These are phyloP conservation scores for Okamejei kenojei DNA, from an alignment of 2,797 vertebrate species.

Conservation along the genomic window DNA sequence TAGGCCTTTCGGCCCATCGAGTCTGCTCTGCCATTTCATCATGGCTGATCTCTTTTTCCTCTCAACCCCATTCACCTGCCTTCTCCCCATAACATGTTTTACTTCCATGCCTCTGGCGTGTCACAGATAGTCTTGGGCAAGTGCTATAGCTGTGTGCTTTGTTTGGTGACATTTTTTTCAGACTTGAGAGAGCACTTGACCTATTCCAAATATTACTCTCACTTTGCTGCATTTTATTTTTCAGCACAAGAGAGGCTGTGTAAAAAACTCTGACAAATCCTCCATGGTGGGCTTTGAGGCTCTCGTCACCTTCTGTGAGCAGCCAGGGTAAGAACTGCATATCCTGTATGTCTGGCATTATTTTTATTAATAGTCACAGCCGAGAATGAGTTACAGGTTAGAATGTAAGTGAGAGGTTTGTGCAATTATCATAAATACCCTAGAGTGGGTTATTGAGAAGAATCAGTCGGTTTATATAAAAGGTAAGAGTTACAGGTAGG, in stretches of 20 bases:
- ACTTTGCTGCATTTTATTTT: slow-evolving; percentile 32
- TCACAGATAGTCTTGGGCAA: not conserved
- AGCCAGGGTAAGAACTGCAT: slow-evolving; percentile 67
- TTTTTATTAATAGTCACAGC: not conserved
- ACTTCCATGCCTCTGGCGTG: not conserved
- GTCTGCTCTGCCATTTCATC: no score
- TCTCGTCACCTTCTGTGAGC: slow-evolving; percentile 80
- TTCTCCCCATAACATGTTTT: not conserved
- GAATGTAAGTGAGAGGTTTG: not conserved
- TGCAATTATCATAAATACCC: no score
- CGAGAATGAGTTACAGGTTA: not conserved
- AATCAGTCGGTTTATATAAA: no score
- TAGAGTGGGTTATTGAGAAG: no score
- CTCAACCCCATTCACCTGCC: no score
- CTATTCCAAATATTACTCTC: not conserved
- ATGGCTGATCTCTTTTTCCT: no score
- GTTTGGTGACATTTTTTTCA: not conserved
- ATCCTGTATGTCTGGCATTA: not conserved
- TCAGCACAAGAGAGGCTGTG: slow-evolving; percentile 76
- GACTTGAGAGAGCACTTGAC: not conserved
- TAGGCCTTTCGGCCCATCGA: no score
- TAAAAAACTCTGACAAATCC: slow-evolving; percentile 74
- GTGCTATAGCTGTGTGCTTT: not conserved
- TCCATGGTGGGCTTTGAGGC: slow-evolving; percentile 75
- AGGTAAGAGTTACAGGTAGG: no score